A percentile compares a stretch with the other conserved stretches of the same genome.
Conservation (phyloP, 30 jellyfish, hydroid and myxozoan genomes). For the Aurelia sp. region DNA sequence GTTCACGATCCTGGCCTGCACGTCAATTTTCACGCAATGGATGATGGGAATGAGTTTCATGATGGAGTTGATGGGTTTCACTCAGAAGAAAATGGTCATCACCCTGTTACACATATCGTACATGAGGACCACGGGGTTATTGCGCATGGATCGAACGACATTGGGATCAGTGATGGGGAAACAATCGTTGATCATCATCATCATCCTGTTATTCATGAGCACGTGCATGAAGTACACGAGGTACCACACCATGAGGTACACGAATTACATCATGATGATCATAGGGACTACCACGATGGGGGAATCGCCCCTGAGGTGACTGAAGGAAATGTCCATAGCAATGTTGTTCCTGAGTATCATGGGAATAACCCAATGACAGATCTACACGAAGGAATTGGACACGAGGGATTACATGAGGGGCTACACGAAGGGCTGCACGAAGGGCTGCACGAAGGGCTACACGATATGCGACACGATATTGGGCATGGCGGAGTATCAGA, state of each 20-base stretch:
- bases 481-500: neutral
- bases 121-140: conserved; percentile 5
- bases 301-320: conserved; percentile 42
- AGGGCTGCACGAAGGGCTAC: conserved; percentile 1
- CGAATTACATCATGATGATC: conserved; percentile 41
- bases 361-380: conserved; percentile 57
- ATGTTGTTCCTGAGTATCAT: conserved; percentile 58
- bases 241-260: conserved; percentile 42
- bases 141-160: conserved; percentile 29
- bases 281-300: conserved; percentile 51
- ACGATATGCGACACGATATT: neutral
- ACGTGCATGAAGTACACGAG: conserved; percentile 21
- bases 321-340: conserved; percentile 38
- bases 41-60: conserved; percentile 19
- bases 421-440: neutral
- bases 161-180: conserved; percentile 14
- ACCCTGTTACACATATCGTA: neutral
- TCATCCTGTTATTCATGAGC: conserved; percentile 7
- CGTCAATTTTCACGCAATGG: conserved; percentile 42
- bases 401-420: neutral
- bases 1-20: conserved; percentile 64
- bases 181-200: conserved; percentile 24
- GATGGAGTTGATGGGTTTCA: conserved; percentile 22
- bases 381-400: conserved; percentile 17
- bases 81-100: neutral